Evolutionary conservation across 2,888 invertebrate genomes (phyloP).

Genomic region (Drosophila acutilabella): DNA sequence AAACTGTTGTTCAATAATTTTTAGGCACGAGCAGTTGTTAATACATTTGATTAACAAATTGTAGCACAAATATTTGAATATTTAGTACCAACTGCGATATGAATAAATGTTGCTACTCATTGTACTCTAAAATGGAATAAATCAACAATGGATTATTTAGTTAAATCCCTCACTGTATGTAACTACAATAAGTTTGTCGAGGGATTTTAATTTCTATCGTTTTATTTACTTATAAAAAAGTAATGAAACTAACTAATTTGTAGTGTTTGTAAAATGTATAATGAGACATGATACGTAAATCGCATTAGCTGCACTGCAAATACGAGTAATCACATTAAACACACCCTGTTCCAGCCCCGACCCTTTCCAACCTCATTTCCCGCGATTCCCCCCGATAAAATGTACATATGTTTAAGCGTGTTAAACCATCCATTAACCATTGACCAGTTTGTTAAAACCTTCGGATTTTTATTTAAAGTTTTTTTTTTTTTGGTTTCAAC

Average conservation of each 20-base stretch:
- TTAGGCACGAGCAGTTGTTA: slow-evolving; percentile 33
- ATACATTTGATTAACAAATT: slow-evolving; percentile 33
- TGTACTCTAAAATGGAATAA: slow-evolving; percentile 24
- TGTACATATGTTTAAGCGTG: slow-evolving; percentile 16
- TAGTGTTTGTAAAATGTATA: slow-evolving; percentile 2
- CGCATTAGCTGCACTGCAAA: slow-evolving; percentile 15
- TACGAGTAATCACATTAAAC: slow-evolving; percentile 3
- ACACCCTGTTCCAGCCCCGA: background rate
- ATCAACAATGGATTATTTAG: slow-evolving; percentile 19
- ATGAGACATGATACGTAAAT: slow-evolving; percentile 23
- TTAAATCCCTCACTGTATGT: background rate
- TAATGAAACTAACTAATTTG: background rate
- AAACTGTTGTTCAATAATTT: slow-evolving; percentile 37
- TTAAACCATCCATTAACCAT: slow-evolving; percentile 4
- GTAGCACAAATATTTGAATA: slow-evolving; percentile 44
- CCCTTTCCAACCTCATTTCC: background rate
- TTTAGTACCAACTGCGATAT: too few relatives aligned
- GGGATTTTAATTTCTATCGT: background rate
- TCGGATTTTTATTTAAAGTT: background rate
- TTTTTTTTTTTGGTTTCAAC: background rate
- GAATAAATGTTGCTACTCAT: too few relatives aligned
- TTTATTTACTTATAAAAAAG: too few relatives aligned
- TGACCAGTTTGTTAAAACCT: slow-evolving; percentile 6
- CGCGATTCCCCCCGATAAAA: background rate
- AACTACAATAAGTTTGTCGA: slow-evolving; percentile 14